A percentile compares a stretch with the other conserved stretches of the same genome.
phyloP scores from a whole-genome alignment of 2,888 invertebrate genomes.

The Xestia c-nigrum region DNA sequence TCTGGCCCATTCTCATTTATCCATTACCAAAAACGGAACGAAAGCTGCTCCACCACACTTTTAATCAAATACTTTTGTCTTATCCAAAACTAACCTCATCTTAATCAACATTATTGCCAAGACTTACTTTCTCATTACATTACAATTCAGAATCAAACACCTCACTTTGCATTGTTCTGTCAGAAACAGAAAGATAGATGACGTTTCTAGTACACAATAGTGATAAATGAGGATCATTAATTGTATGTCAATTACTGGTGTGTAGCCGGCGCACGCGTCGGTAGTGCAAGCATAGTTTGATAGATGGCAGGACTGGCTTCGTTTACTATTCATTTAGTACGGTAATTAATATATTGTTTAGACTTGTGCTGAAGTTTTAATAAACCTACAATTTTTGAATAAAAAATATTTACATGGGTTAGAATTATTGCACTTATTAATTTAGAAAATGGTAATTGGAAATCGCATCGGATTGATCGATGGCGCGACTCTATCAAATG shows the following conservation, averaged over 20 bases:
- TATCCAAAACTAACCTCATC: not conserved
- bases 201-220: not conserved
- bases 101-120: not conserved
- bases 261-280: not conserved
- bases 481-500: not conserved
- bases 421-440: not conserved
- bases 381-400: too few species aligned
- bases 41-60: not conserved
- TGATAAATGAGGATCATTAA: slow-evolving; percentile 28
- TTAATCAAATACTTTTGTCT: not conserved
- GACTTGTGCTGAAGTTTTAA: not conserved
- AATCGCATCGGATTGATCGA: not conserved
- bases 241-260: slow-evolving; percentile 24
- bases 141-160: slow-evolving; percentile 13
- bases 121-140: slow-evolving; percentile 1
- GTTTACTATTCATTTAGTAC: not conserved
- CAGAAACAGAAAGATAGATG: slow-evolving; percentile 23
- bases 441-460: not conserved
- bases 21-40: not conserved
- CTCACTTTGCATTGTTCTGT: slow-evolving; percentile 35
- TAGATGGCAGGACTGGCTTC: slow-evolving; percentile 30
- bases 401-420: not conserved
- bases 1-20: not conserved
- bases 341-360: not conserved
- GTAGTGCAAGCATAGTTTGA: slow-evolving; percentile 16